phyloP scores from a whole-genome alignment of 2,113 vertebrate species.

The Pedionomus torquatus region DNA sequence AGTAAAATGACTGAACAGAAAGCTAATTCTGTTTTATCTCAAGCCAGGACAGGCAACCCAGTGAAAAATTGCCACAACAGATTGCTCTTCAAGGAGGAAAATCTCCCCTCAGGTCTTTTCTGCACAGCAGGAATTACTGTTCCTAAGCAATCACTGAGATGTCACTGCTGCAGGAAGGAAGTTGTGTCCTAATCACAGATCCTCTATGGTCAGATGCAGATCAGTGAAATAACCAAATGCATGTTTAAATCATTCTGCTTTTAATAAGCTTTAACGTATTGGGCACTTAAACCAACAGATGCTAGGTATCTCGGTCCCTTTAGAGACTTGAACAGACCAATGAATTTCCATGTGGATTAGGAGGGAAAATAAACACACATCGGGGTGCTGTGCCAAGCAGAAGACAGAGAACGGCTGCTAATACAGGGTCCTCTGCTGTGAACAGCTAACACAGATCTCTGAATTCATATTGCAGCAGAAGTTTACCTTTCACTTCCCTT shows the following conservation, averaged over 20 bases:
- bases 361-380: neutral
- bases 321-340: neutral
- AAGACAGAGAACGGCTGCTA: neutral
- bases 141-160: neutral
- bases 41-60: neutral
- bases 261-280: neutral
- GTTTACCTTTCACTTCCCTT: slow-evolving; percentile 5
- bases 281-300: neutral
- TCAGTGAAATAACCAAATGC: neutral
- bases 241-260: neutral
- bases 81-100: neutral
- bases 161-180: neutral
- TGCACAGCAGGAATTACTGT: neutral
- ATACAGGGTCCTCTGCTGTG: neutral
- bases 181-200: neutral
- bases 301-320: neutral
- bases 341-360: neutral
- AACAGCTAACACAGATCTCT: neutral
- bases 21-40: neutral
- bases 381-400: neutral
- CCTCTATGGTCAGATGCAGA: neutral
- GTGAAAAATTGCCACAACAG: neutral
- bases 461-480: neutral
- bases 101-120: neutral
- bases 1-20: neutral